phyloP scores from a whole-genome alignment of 2,797 vertebrate genomes.

The Gymnothorax reevesii region DNA sequence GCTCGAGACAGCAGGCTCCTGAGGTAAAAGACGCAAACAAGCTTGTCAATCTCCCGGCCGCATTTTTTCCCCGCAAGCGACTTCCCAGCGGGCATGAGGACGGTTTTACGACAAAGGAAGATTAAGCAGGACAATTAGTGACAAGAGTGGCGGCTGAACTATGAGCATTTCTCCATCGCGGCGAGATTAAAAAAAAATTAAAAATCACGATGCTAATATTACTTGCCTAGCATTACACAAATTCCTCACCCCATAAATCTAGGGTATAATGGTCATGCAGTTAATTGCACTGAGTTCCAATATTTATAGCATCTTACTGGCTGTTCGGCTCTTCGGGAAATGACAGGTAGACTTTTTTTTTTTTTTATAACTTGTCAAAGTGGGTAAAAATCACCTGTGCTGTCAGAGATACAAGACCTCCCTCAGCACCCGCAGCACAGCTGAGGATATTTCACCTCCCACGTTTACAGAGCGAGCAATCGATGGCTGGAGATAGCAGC shows the following conservation, averaged over 20 bases:
- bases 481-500: constrained; percentile 39
- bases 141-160: not conserved
- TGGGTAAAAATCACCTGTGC: constrained; percentile 45
- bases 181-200: not conserved
- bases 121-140: constrained; percentile 1
- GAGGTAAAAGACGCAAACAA: constrained; percentile 64
- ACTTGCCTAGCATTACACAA: not conserved
- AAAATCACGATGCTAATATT: not conserved
- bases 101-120: not conserved
- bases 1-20: constrained; percentile 73
- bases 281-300: constrained; percentile 24
- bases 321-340: constrained; percentile 29
- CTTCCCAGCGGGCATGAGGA: not conserved
- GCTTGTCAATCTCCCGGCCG: constrained; percentile 24
- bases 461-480: constrained; percentile 45
- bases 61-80: not conserved
- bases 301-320: constrained; percentile 31
- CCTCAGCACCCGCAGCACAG: constrained; percentile 34
- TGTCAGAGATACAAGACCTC: constrained; percentile 34
- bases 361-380: constrained; percentile 43
- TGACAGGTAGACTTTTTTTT: constrained; percentile 43
- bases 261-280: not conserved
- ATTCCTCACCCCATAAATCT: not conserved
- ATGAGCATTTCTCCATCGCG: constrained; percentile 3
- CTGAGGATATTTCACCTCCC: constrained; percentile 42